Conservation (phyloP, 1,140 invertebrate species). For the Drosophila cardini region DNA sequence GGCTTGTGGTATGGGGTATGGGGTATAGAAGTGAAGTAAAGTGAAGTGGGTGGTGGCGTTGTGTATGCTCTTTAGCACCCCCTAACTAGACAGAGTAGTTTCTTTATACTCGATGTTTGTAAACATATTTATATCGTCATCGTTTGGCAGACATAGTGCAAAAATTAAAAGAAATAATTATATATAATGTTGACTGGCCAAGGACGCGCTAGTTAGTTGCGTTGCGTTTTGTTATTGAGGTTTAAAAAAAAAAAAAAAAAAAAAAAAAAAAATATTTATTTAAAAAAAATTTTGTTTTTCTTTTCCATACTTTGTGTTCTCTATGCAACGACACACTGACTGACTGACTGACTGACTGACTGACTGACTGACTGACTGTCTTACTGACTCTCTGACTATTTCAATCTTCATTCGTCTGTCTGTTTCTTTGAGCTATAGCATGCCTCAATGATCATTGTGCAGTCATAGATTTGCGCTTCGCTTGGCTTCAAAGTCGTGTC, state of each 20-base stretch:
- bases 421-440: slow-evolving; percentile 18
- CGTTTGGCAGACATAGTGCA: slow-evolving; percentile 46
- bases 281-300: slow-evolving; percentile 19
- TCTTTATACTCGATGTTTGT: slow-evolving; percentile 23
- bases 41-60: slow-evolving; percentile 2
- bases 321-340: slow-evolving; percentile 35
- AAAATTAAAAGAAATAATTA: slow-evolving; percentile 75
- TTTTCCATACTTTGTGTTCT: slow-evolving; percentile 66
- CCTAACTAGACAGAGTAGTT: slow-evolving; percentile 21
- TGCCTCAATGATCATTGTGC: slow-evolving; percentile 72
- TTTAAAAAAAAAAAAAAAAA: background rate
- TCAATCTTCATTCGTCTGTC: slow-evolving; percentile 8
- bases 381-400: slow-evolving; percentile 20
- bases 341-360: slow-evolving; percentile 32
- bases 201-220: slow-evolving; percentile 71
- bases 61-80: slow-evolving; percentile 37
- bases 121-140: slow-evolving; percentile 45
- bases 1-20: background rate
- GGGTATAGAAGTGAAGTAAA: background rate
- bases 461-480: slow-evolving; percentile 63
- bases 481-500: slow-evolving; percentile 36
- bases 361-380: slow-evolving; percentile 33
- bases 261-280: no score
- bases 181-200: slow-evolving; percentile 73
- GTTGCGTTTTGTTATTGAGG: slow-evolving; percentile 65